Base-by-base conservation (phyloP, 2,888 invertebrate genomes). In the Lomographa bimaculata region DNA sequence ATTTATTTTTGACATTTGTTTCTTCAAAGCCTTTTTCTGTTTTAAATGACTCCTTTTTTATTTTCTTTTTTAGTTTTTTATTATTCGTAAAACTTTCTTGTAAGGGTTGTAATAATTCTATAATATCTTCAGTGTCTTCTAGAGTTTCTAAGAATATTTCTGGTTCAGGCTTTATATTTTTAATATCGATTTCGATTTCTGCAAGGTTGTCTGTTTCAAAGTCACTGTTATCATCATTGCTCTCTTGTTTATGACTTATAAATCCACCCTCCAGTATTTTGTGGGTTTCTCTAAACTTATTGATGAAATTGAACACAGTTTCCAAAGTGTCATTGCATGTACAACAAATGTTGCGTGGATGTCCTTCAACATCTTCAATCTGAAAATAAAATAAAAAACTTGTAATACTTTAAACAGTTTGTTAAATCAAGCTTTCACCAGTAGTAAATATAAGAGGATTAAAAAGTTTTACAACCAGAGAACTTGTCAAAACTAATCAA, bases 331-430 rank as follows among this genome's bases (percentile, higher is more conserved):
- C 52, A 46, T 71, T 69, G 60, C 87, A 89, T 10, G 45, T 40
- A 4, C 57, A 46, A 59, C 87, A 89, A 42, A 87, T 80, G 46
- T 64, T 64, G 26, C 68, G 70, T 24, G 87, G 87, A 56, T 71
- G 82, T 12, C 85, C 86, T 29, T 71, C 66, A 17, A 74, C 44
- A 49, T 87, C 80, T 61, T 83, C 71, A 48, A 89, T 57, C 87
- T 89, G 68, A 14, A 74, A 74, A 11, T n/a, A 18, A 20, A 14
- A 4, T n/a, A n/a, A n/a, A n/a, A n/a, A n/a, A n/a, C n/a, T n/a
- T n/a, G n/a, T n/a, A n/a, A n/a, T n/a, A n/a, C n/a, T n/a, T n/a
- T n/a, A n/a, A n/a, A n/a, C n/a, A n/a, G n/a, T n/a, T n/a, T n/a
- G n/a, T n/a, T n/a, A n/a, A n/a, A n/a, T n/a, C n/a, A n/a, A n/a